Percentiles rank a stretch among this genome's conserved stretches.
Conservation (phyloP, 2,888 invertebrate species). For the Lasioglossum malachurum region DNA sequence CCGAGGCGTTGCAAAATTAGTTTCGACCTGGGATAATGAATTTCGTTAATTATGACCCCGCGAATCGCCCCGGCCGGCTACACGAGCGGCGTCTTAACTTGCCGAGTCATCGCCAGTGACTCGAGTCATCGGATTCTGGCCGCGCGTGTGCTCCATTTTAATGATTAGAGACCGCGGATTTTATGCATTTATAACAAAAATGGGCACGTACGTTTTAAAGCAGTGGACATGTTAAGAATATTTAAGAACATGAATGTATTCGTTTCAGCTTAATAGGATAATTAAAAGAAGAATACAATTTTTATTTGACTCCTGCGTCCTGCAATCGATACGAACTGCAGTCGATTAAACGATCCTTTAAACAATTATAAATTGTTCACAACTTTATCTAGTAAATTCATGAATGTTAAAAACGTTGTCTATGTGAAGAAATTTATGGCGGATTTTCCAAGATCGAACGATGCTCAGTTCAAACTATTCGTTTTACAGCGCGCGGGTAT, state of each 20-base stretch:
- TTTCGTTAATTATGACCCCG: constrained; percentile 83
- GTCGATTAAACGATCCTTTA: neutral
- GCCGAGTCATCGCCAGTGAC: neutral
- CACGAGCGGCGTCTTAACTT: constrained; percentile 62
- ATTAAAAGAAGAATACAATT: no score
- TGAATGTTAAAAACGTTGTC: neutral
- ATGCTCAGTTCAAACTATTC: neutral
- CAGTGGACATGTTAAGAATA: no score
- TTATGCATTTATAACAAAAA: no score
- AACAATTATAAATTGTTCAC: neutral
- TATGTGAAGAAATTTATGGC: neutral
- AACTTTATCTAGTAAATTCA: neutral
- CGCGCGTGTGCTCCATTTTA: neutral
- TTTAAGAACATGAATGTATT: no score
- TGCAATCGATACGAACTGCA: no score
- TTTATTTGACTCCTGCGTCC: no score
- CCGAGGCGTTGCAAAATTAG: constrained; percentile 82
- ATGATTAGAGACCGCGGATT: neutral
- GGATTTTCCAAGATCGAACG: neutral
- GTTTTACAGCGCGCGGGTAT: neutral
- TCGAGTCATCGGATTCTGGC: neutral
- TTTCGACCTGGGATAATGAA: constrained; percentile 83
- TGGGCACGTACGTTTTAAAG: no score
- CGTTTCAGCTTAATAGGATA: no score
- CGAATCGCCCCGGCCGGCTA: constrained; percentile 62